A percentile compares a stretch with the other conserved stretches of the same genome.
These are phyloP conservation scores for Elegia similella DNA, from an alignment of 2,888 invertebrate genomes.

Conservation along the genomic window DNA sequence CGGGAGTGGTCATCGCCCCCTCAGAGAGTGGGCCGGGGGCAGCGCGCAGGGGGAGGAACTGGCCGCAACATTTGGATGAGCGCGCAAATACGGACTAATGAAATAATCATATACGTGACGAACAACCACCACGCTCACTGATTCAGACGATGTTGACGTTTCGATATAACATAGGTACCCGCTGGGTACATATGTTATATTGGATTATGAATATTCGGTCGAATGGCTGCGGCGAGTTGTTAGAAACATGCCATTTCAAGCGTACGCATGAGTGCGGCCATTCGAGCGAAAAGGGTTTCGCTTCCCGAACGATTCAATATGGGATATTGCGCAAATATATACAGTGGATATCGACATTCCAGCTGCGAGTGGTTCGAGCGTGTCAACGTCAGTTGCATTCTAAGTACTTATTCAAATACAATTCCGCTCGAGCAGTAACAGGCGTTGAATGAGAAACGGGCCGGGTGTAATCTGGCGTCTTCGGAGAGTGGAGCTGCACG, in stretches of 20 bases:
- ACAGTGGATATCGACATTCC: constrained; percentile 13
- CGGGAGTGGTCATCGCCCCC: constrained; percentile 76
- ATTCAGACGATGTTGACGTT: constrained; percentile 62
- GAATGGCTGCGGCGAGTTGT: constrained; percentile 52
- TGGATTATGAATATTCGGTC: constrained; percentile 59
- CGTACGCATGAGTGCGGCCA: constrained; percentile 42
- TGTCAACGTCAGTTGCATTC: not conserved
- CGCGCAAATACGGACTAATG: constrained; percentile 79
- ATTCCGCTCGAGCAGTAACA: constrained; percentile 38
- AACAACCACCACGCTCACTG: constrained; percentile 61
- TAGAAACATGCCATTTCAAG: constrained; percentile 57
- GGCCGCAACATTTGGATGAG: constrained; percentile 71
- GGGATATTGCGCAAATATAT: constrained; percentile 16
- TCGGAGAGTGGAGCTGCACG: constrained; percentile 44
- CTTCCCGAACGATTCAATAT: constrained; percentile 20
- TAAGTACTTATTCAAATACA: constrained; percentile 15
- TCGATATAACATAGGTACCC: constrained; percentile 41
- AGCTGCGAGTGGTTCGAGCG: not conserved
- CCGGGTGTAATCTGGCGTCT: constrained; percentile 50
- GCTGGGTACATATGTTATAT: too few species aligned
- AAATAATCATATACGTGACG: constrained; percentile 81
- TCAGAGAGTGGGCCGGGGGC: constrained; percentile 30
- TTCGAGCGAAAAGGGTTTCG: constrained; percentile 50
- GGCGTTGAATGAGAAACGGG: constrained; percentile 55
- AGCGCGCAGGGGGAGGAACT: constrained; percentile 33